Evolutionary conservation across 1,140 invertebrate genomes (phyloP).

Genomic region (Brachionus rubens): DNA sequence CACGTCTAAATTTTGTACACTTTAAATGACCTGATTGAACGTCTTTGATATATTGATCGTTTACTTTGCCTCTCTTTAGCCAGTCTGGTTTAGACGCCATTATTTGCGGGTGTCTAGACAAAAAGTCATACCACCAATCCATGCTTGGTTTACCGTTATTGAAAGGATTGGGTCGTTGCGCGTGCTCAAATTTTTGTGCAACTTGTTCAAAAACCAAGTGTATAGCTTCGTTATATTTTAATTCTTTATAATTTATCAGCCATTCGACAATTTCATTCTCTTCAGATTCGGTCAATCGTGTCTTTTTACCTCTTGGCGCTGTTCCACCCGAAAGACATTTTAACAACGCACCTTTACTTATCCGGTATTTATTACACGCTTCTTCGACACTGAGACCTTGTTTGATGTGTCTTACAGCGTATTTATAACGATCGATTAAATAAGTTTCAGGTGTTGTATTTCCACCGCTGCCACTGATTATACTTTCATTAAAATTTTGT

Average conservation of each 20-base stretch:
- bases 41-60: slow-evolving; percentile 44
- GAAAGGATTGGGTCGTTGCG: slow-evolving; percentile 41
- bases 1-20: slow-evolving; percentile 45
- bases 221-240: slow-evolving; percentile 47
- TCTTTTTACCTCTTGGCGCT: slow-evolving; percentile 40
- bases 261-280: slow-evolving; percentile 47
- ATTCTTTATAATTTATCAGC: slow-evolving; percentile 36
- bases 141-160: slow-evolving; percentile 44
- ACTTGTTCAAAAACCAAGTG: slow-evolving; percentile 42
- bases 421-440: slow-evolving; percentile 45
- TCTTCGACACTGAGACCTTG: slow-evolving; percentile 46
- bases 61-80: slow-evolving; percentile 44
- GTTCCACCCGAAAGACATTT: slow-evolving; percentile 35
- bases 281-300: slow-evolving; percentile 41
- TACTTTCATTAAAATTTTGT: slow-evolving; percentile 35
- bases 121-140: slow-evolving; percentile 47
- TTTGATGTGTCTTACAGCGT: slow-evolving; percentile 42
- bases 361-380: slow-evolving; percentile 43
- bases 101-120: slow-evolving; percentile 46
- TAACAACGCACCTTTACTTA: slow-evolving; percentile 24
- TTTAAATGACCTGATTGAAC: slow-evolving; percentile 45
- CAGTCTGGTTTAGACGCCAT: slow-evolving; percentile 46
- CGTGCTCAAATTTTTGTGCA: slow-evolving; percentile 27
- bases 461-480: background rate
- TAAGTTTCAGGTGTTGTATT: slow-evolving; percentile 23